These are phyloP conservation scores for Pharmacophagus antenor DNA, from an alignment of 2,888 invertebrate species.

Conservation along the genomic window DNA sequence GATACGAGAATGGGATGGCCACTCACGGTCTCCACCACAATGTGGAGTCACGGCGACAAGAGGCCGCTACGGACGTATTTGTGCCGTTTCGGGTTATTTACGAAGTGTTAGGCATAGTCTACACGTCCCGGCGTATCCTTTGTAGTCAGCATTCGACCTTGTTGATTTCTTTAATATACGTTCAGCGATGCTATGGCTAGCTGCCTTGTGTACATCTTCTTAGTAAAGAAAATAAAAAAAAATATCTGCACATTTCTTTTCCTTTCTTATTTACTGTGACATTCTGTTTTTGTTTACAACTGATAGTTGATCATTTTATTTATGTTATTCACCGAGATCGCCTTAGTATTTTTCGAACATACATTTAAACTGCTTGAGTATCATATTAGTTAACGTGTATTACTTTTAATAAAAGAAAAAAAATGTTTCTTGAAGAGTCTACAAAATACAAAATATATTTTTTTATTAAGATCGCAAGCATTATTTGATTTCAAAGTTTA, in stretches of 20 bases:
- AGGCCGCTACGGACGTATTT: slow-evolving; percentile 26
- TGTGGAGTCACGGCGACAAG: slow-evolving; percentile 19
- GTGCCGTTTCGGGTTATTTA: slow-evolving; percentile 26
- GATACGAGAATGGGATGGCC: slow-evolving; percentile 15
- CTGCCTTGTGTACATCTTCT: background rate
- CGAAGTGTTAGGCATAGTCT: slow-evolving; percentile 25
- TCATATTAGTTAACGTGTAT: too few relatives aligned
- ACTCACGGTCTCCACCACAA: slow-evolving; percentile 15
- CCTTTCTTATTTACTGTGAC: background rate
- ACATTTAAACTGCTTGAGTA: too few relatives aligned
- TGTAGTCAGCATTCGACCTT: slow-evolving; percentile 14
- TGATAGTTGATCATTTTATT: too few relatives aligned
- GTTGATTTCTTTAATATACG: slow-evolving; percentile 22
- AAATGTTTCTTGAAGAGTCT: too few relatives aligned
- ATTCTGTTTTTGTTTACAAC: too few relatives aligned
- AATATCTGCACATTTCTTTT: background rate
- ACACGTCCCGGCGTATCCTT: slow-evolving; percentile 17
- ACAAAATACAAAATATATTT: too few relatives aligned
- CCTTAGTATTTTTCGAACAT: too few relatives aligned
- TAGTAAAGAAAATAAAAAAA: background rate
- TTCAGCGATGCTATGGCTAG: background rate
- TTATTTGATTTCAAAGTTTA: too few relatives aligned
- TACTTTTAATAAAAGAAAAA: too few relatives aligned
- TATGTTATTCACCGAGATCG: too few relatives aligned
- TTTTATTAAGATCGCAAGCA: too few relatives aligned